Evolutionary conservation across 2,113 vertebrate species (phyloP).

Genomic region (Micronycteris hirsuta): DNA sequence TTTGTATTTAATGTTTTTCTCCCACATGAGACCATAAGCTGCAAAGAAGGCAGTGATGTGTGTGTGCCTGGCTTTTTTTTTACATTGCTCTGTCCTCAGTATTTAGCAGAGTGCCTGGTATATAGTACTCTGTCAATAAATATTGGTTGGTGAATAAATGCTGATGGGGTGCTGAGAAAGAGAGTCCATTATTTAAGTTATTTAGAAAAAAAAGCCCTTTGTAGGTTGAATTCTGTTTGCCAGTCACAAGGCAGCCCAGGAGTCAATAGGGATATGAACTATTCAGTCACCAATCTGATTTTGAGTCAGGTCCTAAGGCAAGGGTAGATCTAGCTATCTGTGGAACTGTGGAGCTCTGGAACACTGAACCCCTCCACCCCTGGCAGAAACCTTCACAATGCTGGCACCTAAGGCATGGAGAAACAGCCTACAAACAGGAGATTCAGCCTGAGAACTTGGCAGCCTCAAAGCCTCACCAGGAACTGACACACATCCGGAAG

Average conservation of each 20-base stretch:
- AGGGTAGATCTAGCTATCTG: not conserved
- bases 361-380: not conserved
- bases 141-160: slow-evolving; percentile 5
- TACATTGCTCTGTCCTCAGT: not conserved
- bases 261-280: not conserved
- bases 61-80: not conserved
- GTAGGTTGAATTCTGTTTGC: not conserved
- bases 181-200: not conserved
- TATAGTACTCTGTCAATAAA: slow-evolving; percentile 23
- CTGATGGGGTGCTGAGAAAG: not conserved
- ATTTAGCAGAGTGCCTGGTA: not conserved
- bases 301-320: not conserved
- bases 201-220: not conserved
- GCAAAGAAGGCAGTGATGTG: not conserved
- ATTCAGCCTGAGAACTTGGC: slow-evolving; percentile 51
- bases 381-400: not conserved
- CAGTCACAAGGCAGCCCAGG: not conserved
- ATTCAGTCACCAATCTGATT: not conserved
- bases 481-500: slow-evolving; percentile 48
- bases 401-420: not conserved
- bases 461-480: not conserved
- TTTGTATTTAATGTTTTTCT: slow-evolving; percentile 21
- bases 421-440: slow-evolving; percentile 34
- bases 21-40: not conserved
- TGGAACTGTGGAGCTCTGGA: not conserved